A percentile compares a stretch with the other conserved stretches of the same genome.
Evolutionary conservation across 2,797 vertebrate genomes (phyloP).

Genomic region (Anniella stebbinsi): DNA sequence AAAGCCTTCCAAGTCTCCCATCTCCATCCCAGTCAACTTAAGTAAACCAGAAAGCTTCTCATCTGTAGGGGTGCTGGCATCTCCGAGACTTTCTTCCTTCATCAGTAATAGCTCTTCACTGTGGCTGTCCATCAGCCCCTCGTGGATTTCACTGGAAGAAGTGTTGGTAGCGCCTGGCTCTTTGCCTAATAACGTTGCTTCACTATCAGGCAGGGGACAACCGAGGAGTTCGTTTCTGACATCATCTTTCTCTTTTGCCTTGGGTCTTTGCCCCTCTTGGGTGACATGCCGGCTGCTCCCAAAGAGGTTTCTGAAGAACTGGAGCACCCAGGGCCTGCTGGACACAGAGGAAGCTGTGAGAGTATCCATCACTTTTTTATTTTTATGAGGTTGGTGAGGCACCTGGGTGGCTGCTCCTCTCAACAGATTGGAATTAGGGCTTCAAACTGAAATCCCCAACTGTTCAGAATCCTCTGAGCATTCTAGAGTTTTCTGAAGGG

Average conservation of each 20-base stretch:
- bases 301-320: slow-evolving; percentile 52
- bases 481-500: slow-evolving; percentile 53
- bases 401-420: background rate
- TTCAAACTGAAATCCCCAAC: slow-evolving; percentile 63
- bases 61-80: background rate
- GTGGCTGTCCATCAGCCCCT: background rate
- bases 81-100: background rate
- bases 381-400: no score
- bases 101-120: background rate
- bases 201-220: background rate
- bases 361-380: slow-evolving; percentile 24
- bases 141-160: background rate
- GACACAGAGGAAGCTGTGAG: background rate
- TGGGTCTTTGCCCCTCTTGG: background rate
- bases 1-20: background rate
- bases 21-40: background rate
- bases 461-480: slow-evolving; percentile 19
- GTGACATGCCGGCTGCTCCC: background rate
- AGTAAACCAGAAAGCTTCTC: background rate
- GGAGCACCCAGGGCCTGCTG: slow-evolving; percentile 42
- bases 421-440: slow-evolving; percentile 47
- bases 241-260: rapidly evolving
- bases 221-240: background rate
- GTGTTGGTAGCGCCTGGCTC: background rate
- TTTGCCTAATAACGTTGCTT: background rate